Conservation (phyloP, 2,113 vertebrate genomes). For the Ammodytes dubius region DNA sequence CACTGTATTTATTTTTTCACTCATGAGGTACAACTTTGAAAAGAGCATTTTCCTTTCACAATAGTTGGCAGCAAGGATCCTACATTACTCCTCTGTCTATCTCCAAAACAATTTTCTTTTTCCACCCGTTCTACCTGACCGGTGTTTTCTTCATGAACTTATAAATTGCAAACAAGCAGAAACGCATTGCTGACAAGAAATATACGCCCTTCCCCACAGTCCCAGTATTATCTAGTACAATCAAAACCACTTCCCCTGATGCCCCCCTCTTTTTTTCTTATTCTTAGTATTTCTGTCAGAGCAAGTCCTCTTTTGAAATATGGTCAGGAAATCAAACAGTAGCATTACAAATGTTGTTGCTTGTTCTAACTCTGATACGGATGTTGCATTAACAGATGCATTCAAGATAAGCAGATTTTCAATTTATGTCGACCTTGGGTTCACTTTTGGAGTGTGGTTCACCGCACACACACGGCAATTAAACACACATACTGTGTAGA, state of each 20-base stretch:
- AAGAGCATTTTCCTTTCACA: too few species aligned
- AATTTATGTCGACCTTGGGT: constrained; percentile 31
- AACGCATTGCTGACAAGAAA: too few species aligned
- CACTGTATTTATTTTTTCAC: too few species aligned
- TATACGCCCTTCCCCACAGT: not conserved
- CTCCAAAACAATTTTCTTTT: too few species aligned
- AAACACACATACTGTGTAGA: constrained; percentile 17
- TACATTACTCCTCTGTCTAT: too few species aligned
- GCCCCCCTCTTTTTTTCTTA: not conserved
- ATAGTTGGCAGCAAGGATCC: too few species aligned
- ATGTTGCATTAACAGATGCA: constrained; percentile 2
- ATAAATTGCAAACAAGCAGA: too few species aligned
- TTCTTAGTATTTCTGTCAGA: not conserved
- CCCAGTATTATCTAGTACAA: not conserved
- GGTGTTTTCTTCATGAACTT: too few species aligned
- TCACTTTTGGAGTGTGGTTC: not conserved
- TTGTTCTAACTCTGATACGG: not conserved
- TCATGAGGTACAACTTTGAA: too few species aligned
- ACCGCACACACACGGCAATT: too few species aligned
- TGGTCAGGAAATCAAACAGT: not conserved
- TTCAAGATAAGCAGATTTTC: constrained; percentile 1
- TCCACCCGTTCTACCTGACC: too few species aligned
- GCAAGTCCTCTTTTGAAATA: not conserved
- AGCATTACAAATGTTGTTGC: not conserved
- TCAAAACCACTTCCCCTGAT: not conserved